Conservation (phyloP, 2,888 invertebrate species). For the Strigamia crassipes region DNA sequence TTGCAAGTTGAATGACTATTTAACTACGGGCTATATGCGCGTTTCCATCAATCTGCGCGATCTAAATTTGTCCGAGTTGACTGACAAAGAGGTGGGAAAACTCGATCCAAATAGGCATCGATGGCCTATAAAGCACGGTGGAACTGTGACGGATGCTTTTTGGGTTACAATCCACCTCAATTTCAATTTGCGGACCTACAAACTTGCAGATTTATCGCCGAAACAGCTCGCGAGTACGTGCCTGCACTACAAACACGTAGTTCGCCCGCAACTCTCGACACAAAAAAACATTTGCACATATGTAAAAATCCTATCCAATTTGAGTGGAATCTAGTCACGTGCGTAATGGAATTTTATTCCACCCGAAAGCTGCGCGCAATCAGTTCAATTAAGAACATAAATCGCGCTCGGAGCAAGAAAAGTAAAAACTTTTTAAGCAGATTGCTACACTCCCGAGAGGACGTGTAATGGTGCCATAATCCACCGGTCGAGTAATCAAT, state of each 20-base stretch:
- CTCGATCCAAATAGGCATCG: neutral
- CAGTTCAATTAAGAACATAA: neutral
- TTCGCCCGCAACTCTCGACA: neutral
- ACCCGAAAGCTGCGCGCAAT: neutral
- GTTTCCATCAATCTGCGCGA: neutral
- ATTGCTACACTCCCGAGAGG: neutral
- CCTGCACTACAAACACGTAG: neutral
- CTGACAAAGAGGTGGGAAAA: neutral
- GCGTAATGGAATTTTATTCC: neutral
- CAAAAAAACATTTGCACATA: neutral
- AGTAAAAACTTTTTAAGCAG: neutral
- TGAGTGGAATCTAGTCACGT: neutral
- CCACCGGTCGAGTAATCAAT: neutral
- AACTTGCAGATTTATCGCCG: neutral
- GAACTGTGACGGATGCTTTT: neutral
- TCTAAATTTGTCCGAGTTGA: neutral
- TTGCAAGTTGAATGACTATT: neutral
- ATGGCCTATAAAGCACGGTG: neutral
- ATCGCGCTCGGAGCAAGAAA: neutral
- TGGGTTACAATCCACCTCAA: neutral
- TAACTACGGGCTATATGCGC: neutral
- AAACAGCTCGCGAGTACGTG: neutral
- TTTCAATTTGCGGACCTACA: neutral
- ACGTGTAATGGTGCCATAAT: neutral
- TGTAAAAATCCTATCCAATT: neutral